A percentile compares a stretch with the other conserved stretches of the same genome.
These are phyloP conservation scores for Drosophila hydei DNA, from an alignment of 1,140 invertebrate genomes.

Conservation along the genomic window DNA sequence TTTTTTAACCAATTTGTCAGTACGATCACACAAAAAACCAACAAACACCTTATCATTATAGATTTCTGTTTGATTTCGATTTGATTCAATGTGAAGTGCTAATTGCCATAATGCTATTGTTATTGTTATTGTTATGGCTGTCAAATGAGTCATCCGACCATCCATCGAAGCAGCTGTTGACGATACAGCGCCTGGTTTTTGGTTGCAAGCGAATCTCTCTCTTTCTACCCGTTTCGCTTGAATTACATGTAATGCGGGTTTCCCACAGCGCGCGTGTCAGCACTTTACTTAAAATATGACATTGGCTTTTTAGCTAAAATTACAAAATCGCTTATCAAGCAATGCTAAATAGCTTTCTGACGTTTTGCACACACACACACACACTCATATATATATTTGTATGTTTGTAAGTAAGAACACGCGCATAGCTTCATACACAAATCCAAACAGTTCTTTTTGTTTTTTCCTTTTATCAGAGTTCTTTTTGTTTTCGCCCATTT, in stretches of 20 bases:
- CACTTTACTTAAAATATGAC: conserved; percentile 36
- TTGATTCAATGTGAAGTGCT: conserved; percentile 73
- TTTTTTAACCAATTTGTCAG: conserved; percentile 45
- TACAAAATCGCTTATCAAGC: conserved; percentile 70
- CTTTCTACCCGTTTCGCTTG: conserved; percentile 54
- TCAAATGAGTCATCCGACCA: conserved; percentile 46
- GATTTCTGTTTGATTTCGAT: conserved; percentile 66
- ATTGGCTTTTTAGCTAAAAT: conserved; percentile 44
- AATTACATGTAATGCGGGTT: conserved; percentile 42
- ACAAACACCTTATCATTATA: conserved; percentile 54
- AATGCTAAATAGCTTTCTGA: conserved; percentile 28
- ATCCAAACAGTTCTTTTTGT: conserved; percentile 12
- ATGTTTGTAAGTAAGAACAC: conserved; percentile 8
- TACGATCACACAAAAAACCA: conserved; percentile 12
- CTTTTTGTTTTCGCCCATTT: conserved; percentile 58
- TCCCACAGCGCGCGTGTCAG: conserved; percentile 52
- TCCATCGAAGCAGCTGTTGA: conserved; percentile 39
- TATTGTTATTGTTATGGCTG: conserved; percentile 34
- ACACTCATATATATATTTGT: neutral
- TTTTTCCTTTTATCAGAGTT: conserved; percentile 21
- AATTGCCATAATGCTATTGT: conserved; percentile 67
- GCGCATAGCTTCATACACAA: conserved; percentile 29
- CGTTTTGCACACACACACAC: conserved; percentile 26
- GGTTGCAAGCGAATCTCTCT: conserved; percentile 41
- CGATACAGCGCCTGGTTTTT: conserved; percentile 44